These are phyloP conservation scores for Microtus ochrogaster DNA, from an alignment of 2,113 vertebrate genomes.

Conservation along the genomic window DNA sequence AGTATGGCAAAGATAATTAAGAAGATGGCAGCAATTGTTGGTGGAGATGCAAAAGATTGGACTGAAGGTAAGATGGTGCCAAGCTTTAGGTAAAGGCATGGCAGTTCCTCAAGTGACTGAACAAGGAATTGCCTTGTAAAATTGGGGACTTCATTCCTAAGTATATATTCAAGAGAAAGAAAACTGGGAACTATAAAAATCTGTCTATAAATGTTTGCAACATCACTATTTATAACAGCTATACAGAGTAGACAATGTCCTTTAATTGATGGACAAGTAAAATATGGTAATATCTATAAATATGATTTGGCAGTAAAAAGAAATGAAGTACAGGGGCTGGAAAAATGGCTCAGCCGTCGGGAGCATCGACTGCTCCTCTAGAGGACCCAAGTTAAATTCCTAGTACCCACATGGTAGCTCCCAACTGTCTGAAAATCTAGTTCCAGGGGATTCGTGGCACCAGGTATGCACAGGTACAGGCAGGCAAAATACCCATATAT, in stretches of 20 bases:
- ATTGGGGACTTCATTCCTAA: background rate
- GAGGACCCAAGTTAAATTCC: background rate
- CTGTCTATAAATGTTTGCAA: background rate
- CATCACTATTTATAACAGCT: background rate
- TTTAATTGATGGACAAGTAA: background rate
- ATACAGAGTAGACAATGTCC: background rate
- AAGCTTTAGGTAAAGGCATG: background rate
- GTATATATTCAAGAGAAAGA: background rate
- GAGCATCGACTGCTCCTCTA: background rate
- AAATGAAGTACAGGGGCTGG: background rate
- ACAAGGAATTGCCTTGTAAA: background rate
- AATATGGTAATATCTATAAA: background rate
- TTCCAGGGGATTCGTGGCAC: background rate
- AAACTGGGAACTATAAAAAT: background rate
- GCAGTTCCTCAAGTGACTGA: background rate
- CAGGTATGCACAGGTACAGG: background rate
- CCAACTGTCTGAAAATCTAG: background rate
- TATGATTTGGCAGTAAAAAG: conserved; percentile 29
- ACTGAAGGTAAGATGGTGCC: background rate
- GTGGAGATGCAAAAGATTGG: background rate
- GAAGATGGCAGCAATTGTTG: background rate
- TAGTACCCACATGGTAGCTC: background rate
- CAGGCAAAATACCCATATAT: background rate
- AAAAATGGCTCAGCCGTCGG: background rate
- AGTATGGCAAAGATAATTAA: background rate